Percentiles rank a stretch among this genome's conserved stretches.
Evolutionary conservation across 2,113 vertebrate species (phyloP).

Genomic region (Pseudolaguvia tuberculata): DNA sequence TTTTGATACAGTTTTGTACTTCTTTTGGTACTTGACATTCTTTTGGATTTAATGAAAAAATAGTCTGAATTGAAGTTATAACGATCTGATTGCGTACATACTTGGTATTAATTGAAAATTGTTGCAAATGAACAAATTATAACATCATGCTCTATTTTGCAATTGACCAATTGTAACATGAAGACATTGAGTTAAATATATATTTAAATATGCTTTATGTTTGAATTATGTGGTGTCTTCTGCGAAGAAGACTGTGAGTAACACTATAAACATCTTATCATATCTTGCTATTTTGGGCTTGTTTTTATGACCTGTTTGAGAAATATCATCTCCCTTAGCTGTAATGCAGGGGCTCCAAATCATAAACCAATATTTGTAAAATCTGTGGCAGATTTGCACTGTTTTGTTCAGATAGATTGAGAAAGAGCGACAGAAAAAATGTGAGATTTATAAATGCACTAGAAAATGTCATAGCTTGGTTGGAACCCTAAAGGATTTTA

Average conservation of each 20-base stretch:
- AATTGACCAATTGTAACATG: not conserved
- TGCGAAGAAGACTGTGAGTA: not conserved
- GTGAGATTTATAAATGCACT: slow-evolving; percentile 25
- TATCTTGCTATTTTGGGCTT: slow-evolving; percentile 55
- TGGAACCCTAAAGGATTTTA: slow-evolving; percentile 12
- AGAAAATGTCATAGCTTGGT: slow-evolving; percentile 8
- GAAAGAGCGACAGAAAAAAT: slow-evolving; percentile 41
- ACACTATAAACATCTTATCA: slow-evolving; percentile 24
- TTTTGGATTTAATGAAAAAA: not conserved
- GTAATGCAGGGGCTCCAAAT: slow-evolving; percentile 46
- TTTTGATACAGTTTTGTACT: no score
- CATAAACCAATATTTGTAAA: slow-evolving; percentile 53
- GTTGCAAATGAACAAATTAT: not conserved
- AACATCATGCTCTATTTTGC: not conserved
- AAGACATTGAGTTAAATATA: not conserved
- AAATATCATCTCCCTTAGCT: slow-evolving; percentile 48
- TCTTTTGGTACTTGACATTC: not conserved
- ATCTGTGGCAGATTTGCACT: slow-evolving; percentile 45
- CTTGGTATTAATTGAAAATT: no score
- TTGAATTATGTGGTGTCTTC: not conserved
- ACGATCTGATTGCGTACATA: not conserved
- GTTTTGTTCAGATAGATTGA: slow-evolving; percentile 31
- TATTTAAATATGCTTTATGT: not conserved
- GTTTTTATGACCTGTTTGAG: slow-evolving; percentile 54
- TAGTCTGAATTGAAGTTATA: not conserved